These are phyloP conservation scores for Calyptomena viridis DNA, from an alignment of 2,113 vertebrate species.

Conservation along the genomic window DNA sequence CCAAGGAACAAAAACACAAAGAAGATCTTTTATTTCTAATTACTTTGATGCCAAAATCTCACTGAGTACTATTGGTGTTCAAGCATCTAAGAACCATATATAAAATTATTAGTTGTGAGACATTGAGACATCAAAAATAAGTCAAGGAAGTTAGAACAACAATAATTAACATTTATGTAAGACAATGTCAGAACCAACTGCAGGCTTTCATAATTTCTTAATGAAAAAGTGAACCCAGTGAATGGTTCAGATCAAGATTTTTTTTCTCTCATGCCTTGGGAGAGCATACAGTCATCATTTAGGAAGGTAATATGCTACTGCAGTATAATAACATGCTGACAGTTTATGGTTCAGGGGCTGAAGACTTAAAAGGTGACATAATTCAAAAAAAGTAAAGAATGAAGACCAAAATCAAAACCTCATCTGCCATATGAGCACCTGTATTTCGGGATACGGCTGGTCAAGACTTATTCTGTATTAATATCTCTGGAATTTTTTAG, in stretches of 20 bases:
- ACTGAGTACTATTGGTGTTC: not conserved
- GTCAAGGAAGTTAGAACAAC: not conserved
- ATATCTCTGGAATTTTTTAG: not conserved
- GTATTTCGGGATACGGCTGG: not conserved
- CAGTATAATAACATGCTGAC: not conserved
- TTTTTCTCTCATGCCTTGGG: not conserved
- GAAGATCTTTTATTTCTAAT: not conserved
- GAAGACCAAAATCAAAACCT: not conserved
- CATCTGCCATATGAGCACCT: not conserved
- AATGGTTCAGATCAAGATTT: not conserved
- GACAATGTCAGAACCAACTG: not conserved
- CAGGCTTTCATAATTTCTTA: not conserved
- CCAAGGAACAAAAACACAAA: not conserved
- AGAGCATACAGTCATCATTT: not conserved
- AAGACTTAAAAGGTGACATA: not conserved
- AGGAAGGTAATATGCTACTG: not conserved
- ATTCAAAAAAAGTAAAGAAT: not conserved
- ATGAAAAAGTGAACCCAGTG: not conserved
- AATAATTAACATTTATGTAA: not conserved
- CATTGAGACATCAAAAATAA: not conserved
- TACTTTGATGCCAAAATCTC: not conserved
- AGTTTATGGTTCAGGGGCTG: not conserved
- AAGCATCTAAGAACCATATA: not conserved
- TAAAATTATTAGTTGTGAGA: slow-evolving; percentile 12
- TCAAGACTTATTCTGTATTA: not conserved